Evolutionary conservation across 2,888 invertebrate genomes (phyloP).

Genomic region (Lottia scabra): DNA sequence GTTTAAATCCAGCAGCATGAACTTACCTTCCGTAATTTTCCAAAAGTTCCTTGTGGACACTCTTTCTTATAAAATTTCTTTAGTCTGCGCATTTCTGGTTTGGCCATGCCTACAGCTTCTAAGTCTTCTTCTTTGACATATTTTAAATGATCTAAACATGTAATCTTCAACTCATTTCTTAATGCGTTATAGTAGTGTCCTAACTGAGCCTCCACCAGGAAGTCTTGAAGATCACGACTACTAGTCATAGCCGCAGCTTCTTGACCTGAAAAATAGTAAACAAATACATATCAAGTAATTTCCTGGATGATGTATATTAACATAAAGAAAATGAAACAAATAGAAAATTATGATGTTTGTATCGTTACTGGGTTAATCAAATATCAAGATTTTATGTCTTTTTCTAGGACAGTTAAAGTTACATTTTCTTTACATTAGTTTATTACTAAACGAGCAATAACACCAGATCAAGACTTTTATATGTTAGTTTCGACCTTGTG

Average conservation of each 20-base stretch:
- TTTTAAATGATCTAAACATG: slow-evolving; percentile 75
- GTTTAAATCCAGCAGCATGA: neutral
- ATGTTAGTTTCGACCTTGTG: too few relatives aligned
- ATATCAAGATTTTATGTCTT: too few relatives aligned
- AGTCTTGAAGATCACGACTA: slow-evolving; percentile 75
- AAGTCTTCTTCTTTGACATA: slow-evolving; percentile 95
- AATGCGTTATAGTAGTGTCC: slow-evolving; percentile 85
- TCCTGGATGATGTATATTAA: too few relatives aligned
- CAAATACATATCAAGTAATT: neutral
- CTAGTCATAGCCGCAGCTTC: slow-evolving; percentile 43
- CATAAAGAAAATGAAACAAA: too few relatives aligned
- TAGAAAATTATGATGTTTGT: too few relatives aligned
- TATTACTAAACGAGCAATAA: too few relatives aligned
- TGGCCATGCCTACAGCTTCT: slow-evolving; percentile 89
- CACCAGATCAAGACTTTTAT: too few relatives aligned
- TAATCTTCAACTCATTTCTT: slow-evolving; percentile 86
- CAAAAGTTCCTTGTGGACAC: slow-evolving; percentile 92
- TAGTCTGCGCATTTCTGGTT: slow-evolving; percentile 93
- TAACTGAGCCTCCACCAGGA: slow-evolving; percentile 92
- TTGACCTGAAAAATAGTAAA: slow-evolving; percentile 21
- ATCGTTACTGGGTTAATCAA: too few relatives aligned
- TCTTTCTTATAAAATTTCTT: slow-evolving; percentile 94
- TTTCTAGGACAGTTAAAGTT: too few relatives aligned
- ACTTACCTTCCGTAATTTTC: slow-evolving; percentile 85
- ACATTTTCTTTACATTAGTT: too few relatives aligned